Percentiles rank a stretch among this genome's conserved stretches.
Evolutionary conservation across 2,888 invertebrate species (phyloP).

Genomic region (Glaucopsyche alexis): DNA sequence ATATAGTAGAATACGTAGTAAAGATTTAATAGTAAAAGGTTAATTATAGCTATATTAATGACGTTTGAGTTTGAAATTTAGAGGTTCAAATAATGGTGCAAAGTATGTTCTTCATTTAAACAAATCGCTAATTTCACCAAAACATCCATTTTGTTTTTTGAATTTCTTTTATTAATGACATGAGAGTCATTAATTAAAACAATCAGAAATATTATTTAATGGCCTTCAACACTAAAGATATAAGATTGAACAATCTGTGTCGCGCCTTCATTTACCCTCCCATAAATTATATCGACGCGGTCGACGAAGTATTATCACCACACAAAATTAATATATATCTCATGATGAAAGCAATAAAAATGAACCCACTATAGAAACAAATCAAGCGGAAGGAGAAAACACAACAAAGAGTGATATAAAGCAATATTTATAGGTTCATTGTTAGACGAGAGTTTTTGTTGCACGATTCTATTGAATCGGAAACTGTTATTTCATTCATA

Average conservation of each 20-base stretch:
- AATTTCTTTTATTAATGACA: too few species aligned
- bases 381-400: constrained; percentile 54
- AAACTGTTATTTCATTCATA: constrained; percentile 70
- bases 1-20: not conserved
- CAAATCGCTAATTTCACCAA: too few species aligned
- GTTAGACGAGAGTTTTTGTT: constrained; percentile 61
- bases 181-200: too few species aligned
- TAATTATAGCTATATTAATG: too few species aligned
- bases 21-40: not conserved
- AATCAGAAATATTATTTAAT: not conserved
- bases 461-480: constrained; percentile 59
- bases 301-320: constrained; percentile 43
- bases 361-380: constrained; percentile 48
- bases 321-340: constrained; percentile 56
- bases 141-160: too few species aligned
- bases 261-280: not conserved
- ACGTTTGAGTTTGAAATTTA: too few species aligned
- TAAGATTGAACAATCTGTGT: constrained; percentile 15
- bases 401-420: constrained; percentile 62
- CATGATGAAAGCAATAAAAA: constrained; percentile 45
- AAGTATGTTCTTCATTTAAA: too few species aligned
- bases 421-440: constrained; percentile 73
- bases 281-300: constrained; percentile 22
- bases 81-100: too few species aligned
- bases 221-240: constrained; percentile 5